Evolutionary conservation across 2,797 vertebrate species (phyloP).

Genomic region (Columba guinea): DNA sequence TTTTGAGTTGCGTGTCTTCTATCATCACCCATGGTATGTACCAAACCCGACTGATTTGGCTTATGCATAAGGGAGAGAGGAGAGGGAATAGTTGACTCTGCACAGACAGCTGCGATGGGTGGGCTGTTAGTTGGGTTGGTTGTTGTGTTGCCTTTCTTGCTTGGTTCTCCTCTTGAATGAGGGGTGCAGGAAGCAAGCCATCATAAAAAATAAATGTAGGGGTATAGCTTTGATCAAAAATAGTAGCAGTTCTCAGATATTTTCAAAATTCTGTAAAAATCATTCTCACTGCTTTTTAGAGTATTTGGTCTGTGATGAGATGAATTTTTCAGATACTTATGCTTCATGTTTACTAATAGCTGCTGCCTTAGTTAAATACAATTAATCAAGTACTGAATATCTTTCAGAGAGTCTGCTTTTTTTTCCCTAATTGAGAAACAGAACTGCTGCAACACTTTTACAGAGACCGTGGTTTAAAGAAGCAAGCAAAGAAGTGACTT

Average conservation of each 20-base stretch:
- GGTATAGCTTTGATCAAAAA: not conserved
- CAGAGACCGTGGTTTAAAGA: conserved; percentile 55
- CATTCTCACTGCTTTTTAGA: not conserved
- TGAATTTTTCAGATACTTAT: conserved; percentile 39
- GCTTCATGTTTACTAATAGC: conserved; percentile 40
- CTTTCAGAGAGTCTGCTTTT: conserved; percentile 24
- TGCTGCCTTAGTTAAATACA: conserved; percentile 25
- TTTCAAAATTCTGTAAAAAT: not conserved
- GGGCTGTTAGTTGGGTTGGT: not conserved
- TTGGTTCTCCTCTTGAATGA: not conserved
- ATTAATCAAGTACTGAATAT: conserved; percentile 58
- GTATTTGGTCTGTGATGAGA: conserved; percentile 37
- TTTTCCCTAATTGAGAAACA: conserved; percentile 55
- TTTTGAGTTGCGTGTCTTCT: not conserved
- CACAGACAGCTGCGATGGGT: not conserved
- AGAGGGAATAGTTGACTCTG: not conserved
- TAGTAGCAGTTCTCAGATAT: not conserved
- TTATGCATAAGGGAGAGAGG: not conserved
- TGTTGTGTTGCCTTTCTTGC: not conserved
- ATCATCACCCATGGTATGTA: not conserved
- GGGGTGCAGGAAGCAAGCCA: not conserved
- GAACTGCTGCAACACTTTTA: conserved; percentile 52
- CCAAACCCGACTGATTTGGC: not conserved
- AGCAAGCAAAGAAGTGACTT: conserved; percentile 19
- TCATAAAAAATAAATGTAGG: not conserved